These are phyloP conservation scores for Myanophis thanlyinensis DNA, from an alignment of 2,113 vertebrate genomes.

Conservation along the genomic window DNA sequence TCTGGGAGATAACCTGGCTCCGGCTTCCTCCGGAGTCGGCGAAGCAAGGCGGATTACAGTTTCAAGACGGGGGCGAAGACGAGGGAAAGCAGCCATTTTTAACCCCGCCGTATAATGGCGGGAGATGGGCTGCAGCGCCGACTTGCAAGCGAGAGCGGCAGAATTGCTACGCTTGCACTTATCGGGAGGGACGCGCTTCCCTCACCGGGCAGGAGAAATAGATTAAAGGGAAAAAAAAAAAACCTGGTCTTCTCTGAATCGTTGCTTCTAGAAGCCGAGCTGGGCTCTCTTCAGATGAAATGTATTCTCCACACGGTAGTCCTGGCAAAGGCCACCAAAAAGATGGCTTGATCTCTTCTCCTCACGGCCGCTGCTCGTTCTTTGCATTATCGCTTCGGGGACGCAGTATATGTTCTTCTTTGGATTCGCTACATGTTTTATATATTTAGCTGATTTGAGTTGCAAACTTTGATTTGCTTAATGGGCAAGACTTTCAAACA, in stretches of 20 bases:
- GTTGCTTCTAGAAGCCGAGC: neutral
- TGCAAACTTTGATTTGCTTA: neutral
- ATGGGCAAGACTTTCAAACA: neutral
- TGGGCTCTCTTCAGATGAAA: neutral
- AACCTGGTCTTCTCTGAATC: neutral
- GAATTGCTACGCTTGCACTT: no score
- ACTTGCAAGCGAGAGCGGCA: neutral
- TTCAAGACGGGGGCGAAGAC: neutral
- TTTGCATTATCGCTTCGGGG: neutral
- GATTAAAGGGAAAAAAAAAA: no score
- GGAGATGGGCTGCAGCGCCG: neutral
- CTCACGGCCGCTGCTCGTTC: neutral
- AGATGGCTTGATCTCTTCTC: neutral
- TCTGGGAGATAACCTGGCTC: neutral
- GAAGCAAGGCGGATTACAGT: neutral
- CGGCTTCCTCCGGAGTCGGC: neutral
- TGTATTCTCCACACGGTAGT: neutral
- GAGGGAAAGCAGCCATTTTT: neutral
- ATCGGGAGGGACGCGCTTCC: neutral
- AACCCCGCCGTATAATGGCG: neutral
- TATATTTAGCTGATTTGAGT: neutral
- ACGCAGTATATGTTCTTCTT: neutral
- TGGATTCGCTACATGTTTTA: neutral
- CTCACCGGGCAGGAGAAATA: neutral
- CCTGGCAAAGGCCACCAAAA: neutral